phyloP scores from a whole-genome alignment of 2,113 vertebrate species.

The Gadus macrocephalus region DNA sequence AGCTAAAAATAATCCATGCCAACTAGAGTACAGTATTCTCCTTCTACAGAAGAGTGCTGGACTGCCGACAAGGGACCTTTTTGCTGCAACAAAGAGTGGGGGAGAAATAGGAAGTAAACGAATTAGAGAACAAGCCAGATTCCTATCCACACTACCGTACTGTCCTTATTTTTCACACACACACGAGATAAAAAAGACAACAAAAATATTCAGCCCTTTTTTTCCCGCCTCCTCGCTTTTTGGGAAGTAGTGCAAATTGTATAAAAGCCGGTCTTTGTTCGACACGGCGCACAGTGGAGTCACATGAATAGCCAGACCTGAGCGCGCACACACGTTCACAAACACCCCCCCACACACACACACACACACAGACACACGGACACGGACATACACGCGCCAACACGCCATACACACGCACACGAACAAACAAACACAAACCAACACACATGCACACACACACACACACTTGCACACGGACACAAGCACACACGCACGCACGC shows the following conservation, averaged over 20 bases:
- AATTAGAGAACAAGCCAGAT: constrained; percentile 64
- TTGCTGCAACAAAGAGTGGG: constrained; percentile 67
- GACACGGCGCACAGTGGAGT: constrained; percentile 52
- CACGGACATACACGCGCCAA: too few relatives aligned
- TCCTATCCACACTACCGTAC: constrained; percentile 58
- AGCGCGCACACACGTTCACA: constrained; percentile 66
- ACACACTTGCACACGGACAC: too few relatives aligned
- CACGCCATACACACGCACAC: too few relatives aligned
- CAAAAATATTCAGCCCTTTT: constrained; percentile 17
- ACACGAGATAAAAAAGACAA: too few relatives aligned
- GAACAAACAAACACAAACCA: too few relatives aligned
- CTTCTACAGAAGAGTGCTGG: constrained; percentile 52
- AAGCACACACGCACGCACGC: too few relatives aligned
- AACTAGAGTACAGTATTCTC: constrained; percentile 55
- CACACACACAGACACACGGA: too few relatives aligned
- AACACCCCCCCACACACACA: too few relatives aligned
- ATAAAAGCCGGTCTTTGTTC: constrained; percentile 71
- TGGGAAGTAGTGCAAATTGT: constrained; percentile 67
- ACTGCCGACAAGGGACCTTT: constrained; percentile 64
- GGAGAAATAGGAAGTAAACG: constrained; percentile 67
- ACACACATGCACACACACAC: too few relatives aligned
- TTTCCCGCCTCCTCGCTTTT: constrained; percentile 52
- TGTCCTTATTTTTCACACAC: constrained; percentile 53
- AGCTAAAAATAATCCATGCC: constrained; percentile 65
- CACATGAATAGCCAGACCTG: constrained; percentile 68